A percentile compares a stretch with the other conserved stretches of the same genome.
Conservation (phyloP, 2,888 invertebrate genomes). For the Phyllotreta striolata region DNA sequence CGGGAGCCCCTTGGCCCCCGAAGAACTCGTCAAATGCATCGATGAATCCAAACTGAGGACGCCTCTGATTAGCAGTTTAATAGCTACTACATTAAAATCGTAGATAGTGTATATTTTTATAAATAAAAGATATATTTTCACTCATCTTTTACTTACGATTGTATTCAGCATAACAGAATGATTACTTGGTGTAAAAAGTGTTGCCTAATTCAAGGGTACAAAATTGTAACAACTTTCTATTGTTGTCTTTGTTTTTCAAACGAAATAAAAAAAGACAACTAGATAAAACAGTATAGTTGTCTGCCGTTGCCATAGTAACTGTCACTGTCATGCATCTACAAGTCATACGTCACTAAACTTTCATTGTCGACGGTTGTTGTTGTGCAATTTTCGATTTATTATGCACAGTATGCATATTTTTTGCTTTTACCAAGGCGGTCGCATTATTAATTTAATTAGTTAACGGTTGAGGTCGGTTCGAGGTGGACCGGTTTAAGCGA, state of each 20-base stretch:
- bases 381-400: conserved; percentile 22
- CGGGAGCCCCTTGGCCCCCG: conserved; percentile 69
- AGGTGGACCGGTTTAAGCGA: conserved; percentile 10
- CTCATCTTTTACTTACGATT: no score
- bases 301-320: no score
- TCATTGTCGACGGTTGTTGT: conserved; percentile 21
- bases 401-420: conserved; percentile 21
- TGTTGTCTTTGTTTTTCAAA: no score
- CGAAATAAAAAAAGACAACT: no score
- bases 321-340: no score
- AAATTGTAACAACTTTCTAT: no score
- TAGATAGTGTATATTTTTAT: no score
- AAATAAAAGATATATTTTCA: no score
- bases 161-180: no score
- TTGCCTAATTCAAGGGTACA: no score
- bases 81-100: conserved; percentile 53
- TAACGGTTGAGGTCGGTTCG: conserved; percentile 6
- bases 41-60: conserved; percentile 69
- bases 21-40: conserved; percentile 68
- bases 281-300: no score
- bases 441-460: conserved; percentile 15
- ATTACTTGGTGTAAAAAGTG: no score
- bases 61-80: conserved; percentile 62
- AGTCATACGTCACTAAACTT: conserved; percentile 1
- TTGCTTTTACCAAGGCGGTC: conserved; percentile 17